Percentiles rank a stretch among this genome's conserved stretches.
Conservation (phyloP, 2,888 invertebrate genomes). For the Tiliacea aurago region DNA sequence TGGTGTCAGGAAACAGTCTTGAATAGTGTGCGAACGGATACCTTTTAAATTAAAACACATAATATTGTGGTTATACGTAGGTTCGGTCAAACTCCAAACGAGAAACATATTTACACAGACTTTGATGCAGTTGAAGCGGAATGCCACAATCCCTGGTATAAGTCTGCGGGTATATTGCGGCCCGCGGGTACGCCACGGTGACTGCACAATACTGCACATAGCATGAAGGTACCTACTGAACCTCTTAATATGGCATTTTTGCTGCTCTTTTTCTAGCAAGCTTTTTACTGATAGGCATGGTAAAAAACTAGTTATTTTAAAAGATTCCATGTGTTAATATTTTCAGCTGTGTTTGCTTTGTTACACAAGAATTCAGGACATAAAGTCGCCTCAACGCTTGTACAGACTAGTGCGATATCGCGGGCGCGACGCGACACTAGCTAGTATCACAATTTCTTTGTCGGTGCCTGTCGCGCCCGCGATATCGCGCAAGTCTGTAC, state of each 20-base stretch:
- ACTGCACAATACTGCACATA: constrained; percentile 18
- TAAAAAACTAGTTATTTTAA: background rate
- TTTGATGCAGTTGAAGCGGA: constrained; percentile 24
- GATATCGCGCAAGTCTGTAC: no score
- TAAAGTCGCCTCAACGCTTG: background rate
- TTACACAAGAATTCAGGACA: background rate
- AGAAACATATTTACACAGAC: background rate
- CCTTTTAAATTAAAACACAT: background rate
- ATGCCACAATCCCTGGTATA: background rate
- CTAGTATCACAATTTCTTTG: no score
- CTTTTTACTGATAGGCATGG: background rate
- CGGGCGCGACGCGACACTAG: no score
- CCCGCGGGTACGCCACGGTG: constrained; percentile 2
- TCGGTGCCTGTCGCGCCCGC: no score
- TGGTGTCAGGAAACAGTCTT: constrained; percentile 57
- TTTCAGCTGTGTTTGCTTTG: background rate
- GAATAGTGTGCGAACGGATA: constrained; percentile 48
- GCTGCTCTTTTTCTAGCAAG: background rate
- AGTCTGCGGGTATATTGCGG: constrained; percentile 13
- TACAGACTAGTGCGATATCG: background rate
- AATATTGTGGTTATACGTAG: background rate
- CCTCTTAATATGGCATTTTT: background rate
- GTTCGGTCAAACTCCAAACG: background rate
- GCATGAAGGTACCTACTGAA: background rate
- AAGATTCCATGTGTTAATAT: background rate